Percentiles rank a stretch among this genome's conserved stretches.
Evolutionary conservation across 1,140 invertebrate species (phyloP).

Genomic region (Telenomus remus): DNA sequence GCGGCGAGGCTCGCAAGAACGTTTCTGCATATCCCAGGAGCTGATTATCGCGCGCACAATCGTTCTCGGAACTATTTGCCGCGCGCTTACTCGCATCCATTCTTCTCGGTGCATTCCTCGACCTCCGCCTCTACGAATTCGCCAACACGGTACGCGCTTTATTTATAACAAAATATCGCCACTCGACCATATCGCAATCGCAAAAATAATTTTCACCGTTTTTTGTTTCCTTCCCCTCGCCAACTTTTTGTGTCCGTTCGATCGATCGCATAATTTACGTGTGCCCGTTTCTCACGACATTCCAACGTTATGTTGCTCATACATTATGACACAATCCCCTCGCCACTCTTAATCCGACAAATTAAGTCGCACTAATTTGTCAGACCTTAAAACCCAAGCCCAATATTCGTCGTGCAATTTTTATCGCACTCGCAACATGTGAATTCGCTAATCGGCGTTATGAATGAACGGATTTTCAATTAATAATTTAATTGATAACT

Average conservation of each 20-base stretch:
- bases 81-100: constrained; percentile 53
- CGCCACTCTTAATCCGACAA: no score
- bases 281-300: no score
- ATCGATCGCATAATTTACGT: background rate
- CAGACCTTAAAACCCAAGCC: no score
- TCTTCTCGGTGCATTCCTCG: constrained; percentile 51
- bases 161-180: constrained; percentile 52
- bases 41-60: constrained; percentile 66
- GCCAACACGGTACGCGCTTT: constrained; percentile 52
- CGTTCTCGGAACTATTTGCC: constrained; percentile 63
- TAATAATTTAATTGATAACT: no score
- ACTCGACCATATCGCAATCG: constrained; percentile 19
- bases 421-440: no score
- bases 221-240: background rate
- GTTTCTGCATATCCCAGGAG: constrained; percentile 67
- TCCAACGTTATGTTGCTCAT: no score
- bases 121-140: constrained; percentile 52
- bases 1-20: constrained; percentile 57
- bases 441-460: no score
- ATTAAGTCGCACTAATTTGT: no score
- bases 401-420: no score
- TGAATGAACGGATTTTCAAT: no score
- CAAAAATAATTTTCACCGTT: constrained; percentile 34
- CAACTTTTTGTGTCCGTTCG: no score
- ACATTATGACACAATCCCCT: no score